Evolutionary conservation across 2,888 invertebrate genomes (phyloP).

Genomic region (Crematogaster levior): DNA sequence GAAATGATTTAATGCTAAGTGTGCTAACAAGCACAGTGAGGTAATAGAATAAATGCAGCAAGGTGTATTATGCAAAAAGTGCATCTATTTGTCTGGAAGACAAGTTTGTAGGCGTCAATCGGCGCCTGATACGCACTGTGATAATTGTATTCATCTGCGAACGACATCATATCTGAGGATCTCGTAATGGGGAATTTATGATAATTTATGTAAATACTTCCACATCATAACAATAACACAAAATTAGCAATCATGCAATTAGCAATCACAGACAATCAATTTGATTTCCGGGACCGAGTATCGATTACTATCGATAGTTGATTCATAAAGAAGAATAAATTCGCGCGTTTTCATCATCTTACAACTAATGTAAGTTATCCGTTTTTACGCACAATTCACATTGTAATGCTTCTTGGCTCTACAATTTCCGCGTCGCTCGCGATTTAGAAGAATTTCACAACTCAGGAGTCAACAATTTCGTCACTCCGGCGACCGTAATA

Average conservation of each 20-base stretch:
- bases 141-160: conserved; percentile 28
- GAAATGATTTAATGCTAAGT: conserved; percentile 19
- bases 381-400: neutral
- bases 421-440: neutral
- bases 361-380: neutral
- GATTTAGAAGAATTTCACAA: conserved; percentile 23
- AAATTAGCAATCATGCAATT: neutral
- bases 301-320: neutral
- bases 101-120: conserved; percentile 21
- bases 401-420: neutral
- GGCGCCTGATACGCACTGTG: conserved; percentile 2
- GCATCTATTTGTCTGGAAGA: conserved; percentile 5
- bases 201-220: conserved; percentile 14
- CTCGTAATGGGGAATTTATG: conserved; percentile 31
- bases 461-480: too few species aligned
- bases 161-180: conserved; percentile 16
- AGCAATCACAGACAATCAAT: neutral
- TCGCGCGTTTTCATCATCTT: neutral
- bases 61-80: conserved; percentile 9
- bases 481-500: neutral
- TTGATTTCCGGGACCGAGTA: conserved; percentile 26
- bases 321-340: conserved; percentile 1
- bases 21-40: neutral
- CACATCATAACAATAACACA: conserved; percentile 1
- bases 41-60: neutral